phyloP scores from a whole-genome alignment of 2,797 vertebrate genomes.

The Chaunax sp. region DNA sequence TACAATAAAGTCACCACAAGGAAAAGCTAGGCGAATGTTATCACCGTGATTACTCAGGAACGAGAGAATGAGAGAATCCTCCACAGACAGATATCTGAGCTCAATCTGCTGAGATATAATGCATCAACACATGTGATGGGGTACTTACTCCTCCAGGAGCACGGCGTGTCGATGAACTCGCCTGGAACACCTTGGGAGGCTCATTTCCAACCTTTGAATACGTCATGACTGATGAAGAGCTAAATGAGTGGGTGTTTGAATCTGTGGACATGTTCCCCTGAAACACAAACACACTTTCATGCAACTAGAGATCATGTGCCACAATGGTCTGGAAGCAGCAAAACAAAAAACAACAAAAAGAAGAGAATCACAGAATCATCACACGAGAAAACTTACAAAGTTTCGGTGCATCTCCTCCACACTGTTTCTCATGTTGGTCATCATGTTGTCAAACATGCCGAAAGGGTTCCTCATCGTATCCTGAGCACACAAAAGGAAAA shows the following conservation, averaged over 20 bases:
- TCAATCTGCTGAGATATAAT: slow-evolving; percentile 7
- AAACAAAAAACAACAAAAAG: slow-evolving; percentile 3
- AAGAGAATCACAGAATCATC: neutral
- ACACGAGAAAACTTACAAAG: slow-evolving; percentile 83
- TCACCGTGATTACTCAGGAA: neutral
- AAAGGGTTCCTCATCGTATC: slow-evolving; percentile 82
- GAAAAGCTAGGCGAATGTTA: slow-evolving; percentile 10
- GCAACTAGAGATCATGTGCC: neutral
- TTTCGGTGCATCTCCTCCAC: slow-evolving; percentile 88
- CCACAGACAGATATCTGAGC: too few relatives aligned
- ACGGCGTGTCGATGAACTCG: slow-evolving; percentile 86
- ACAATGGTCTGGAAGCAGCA: neutral
- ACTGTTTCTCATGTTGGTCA: slow-evolving; percentile 87
- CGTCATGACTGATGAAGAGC: slow-evolving; percentile 93
- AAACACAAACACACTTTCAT: neutral
- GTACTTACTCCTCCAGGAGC: slow-evolving; percentile 93
- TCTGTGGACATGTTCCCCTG: slow-evolving; percentile 86
- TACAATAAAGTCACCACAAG: neutral
- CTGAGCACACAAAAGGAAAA: slow-evolving; percentile 52
- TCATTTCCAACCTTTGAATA: slow-evolving; percentile 92
- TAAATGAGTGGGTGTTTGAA: slow-evolving; percentile 87
- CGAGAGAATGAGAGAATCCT: neutral
- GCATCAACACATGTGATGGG: slow-evolving; percentile 5
- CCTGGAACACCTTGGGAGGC: slow-evolving; percentile 92
- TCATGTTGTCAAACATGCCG: slow-evolving; percentile 87